Evolutionary conservation across 2,888 invertebrate species (phyloP).

Genomic region (Erynnis tages): DNA sequence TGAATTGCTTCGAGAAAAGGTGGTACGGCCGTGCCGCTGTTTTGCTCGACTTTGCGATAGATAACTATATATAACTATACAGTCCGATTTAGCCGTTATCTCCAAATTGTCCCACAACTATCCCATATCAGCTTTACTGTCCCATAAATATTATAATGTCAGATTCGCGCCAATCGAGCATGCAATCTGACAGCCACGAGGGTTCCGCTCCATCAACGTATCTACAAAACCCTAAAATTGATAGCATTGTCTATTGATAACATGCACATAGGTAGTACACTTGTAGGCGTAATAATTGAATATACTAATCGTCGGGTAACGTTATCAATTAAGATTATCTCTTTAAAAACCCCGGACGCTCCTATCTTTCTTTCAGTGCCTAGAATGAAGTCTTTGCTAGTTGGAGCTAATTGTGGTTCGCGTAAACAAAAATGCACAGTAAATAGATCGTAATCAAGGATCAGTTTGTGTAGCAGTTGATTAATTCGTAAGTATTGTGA

Average conservation of each 20-base stretch:
- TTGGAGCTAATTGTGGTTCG: constrained; percentile 39
- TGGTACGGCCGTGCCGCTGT: too few relatives aligned
- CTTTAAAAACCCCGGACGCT: constrained; percentile 67
- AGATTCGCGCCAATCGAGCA: not conserved
- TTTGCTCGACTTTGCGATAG: too few relatives aligned
- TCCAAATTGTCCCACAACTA: too few relatives aligned
- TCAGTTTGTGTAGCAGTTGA: constrained; percentile 17
- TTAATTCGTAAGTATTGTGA: constrained; percentile 17
- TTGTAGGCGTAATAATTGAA: constrained; percentile 44
- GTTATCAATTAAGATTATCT: constrained; percentile 76
- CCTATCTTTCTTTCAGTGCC: constrained; percentile 65
- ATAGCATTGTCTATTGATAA: constrained; percentile 26
- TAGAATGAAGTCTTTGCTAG: constrained; percentile 49
- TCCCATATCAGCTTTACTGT: too few relatives aligned
- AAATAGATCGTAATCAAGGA: constrained; percentile 23
- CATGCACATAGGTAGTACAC: constrained; percentile 12
- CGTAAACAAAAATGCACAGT: constrained; percentile 32
- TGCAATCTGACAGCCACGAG: constrained; percentile 2
- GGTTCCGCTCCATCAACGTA: not conserved
- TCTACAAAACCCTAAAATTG: constrained; percentile 16
- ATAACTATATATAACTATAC: too few relatives aligned
- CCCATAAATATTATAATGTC: not conserved
- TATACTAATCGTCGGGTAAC: constrained; percentile 60
- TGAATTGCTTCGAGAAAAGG: too few relatives aligned
- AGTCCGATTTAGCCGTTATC: too few relatives aligned